Evolutionary conservation across 1,140 invertebrate genomes (phyloP), one percentile per base, ranked within the genome.

Genomic region (Probaryconus sp.): DNA sequence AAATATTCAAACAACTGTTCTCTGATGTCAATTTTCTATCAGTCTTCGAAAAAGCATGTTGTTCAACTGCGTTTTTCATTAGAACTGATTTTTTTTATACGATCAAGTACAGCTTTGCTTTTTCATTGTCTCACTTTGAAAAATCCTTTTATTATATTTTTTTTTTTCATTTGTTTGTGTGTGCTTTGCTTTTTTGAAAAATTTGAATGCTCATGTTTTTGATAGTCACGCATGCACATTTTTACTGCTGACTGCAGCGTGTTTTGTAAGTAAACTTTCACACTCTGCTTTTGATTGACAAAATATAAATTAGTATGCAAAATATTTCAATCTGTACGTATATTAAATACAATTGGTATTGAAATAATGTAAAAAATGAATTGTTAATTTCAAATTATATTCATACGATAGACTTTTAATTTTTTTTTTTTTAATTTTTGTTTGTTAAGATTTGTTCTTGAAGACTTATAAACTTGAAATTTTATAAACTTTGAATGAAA

Each of bases 191-290:
- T 70, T 43, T 40, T 16, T n/a, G 10, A 55, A 53, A 11, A 10
- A 48, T 38, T 72, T 64, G 35, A 35, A 55, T 50, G 30, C 58
- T 50, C 20, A 17, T 21, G 31, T 33, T 37, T 48, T 33, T 21
- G 26, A 64, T 43, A 45, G 37, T 65, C 67, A 69, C 35, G 65
- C 65, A 76, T 76, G 72, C 33, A 40, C 33, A 45, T 51, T 50
- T 58, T 60, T 45, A 70, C 40, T 65, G 60, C 63, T 68, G 60
- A 70, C 47, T 65, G 37, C 40, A 67, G 55, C 60, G 28, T 58
- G 43, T 61, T 56, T 61, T 61, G 60, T 76, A 76, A 70, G 67
- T 70, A 76, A 61, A 56, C 18, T 20, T 50, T 35, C 13, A 9
- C 20, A 5, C 11, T 26, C 3, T 10, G 40, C 48, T 67, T 56